These are phyloP conservation scores for Moxostoma hubbsi DNA, from an alignment of 2,797 vertebrate species.

Conservation along the genomic window DNA sequence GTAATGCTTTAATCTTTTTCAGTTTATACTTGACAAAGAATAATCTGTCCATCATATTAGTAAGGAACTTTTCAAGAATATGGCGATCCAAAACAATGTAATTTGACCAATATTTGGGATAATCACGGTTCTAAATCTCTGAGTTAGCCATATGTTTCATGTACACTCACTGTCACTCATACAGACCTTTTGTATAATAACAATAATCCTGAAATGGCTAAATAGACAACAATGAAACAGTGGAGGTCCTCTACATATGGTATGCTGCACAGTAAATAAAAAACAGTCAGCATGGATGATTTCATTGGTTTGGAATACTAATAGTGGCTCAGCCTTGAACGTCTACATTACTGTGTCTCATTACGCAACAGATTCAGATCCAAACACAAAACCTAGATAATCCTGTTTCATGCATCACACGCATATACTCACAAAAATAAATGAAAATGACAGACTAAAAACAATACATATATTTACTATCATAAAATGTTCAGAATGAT, in stretches of 20 bases:
- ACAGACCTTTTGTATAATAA: slow-evolving; percentile 3
- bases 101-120: background rate
- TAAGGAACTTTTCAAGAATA: too few species aligned
- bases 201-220: slow-evolving; percentile 3
- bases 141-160: slow-evolving; percentile 8
- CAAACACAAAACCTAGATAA: background rate
- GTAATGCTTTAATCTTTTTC: too few species aligned
- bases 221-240: slow-evolving; percentile 31
- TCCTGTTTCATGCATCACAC: slow-evolving; percentile 31
- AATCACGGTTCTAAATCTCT: background rate
- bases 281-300: background rate
- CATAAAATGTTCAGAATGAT: background rate
- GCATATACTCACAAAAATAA: background rate
- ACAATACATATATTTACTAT: background rate
- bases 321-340: slow-evolving; percentile 9
- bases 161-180: slow-evolving; percentile 10
- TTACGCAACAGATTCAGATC: slow-evolving; percentile 18
- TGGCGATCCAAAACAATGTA: too few species aligned
- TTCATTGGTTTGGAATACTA: slow-evolving; percentile 34
- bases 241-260: slow-evolving; percentile 14
- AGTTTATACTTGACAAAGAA: too few species aligned
- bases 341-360: background rate
- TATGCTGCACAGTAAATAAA: slow-evolving; percentile 26
- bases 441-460: background rate
- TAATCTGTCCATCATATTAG: too few species aligned